Conservation (phyloP, 2,113 vertebrate species). For the Falco punctatus region DNA sequence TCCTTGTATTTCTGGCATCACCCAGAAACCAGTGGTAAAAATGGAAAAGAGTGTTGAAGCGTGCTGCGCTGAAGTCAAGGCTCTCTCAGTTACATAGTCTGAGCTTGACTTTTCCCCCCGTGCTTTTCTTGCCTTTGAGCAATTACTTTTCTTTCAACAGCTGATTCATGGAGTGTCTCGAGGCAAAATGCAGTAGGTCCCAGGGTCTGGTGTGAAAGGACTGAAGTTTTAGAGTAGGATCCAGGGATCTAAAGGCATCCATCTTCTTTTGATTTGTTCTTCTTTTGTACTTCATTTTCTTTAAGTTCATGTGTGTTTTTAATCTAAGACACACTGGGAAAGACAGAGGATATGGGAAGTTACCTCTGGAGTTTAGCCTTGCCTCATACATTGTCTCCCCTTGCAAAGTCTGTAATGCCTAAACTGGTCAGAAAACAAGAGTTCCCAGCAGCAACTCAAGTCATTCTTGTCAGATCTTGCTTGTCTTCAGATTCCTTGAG, state of each 20-base stretch:
- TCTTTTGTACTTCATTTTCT: not conserved
- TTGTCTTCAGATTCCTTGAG: not conserved
- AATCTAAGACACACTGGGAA: not conserved
- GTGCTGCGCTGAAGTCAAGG: not conserved
- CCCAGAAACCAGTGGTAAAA: not conserved
- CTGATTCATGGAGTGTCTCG: not conserved
- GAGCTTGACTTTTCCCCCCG: not conserved
- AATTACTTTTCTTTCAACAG: not conserved
- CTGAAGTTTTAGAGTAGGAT: not conserved
- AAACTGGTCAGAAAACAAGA: not conserved
- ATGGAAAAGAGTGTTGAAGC: not conserved
- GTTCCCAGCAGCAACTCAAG: not conserved
- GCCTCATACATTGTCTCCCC: not conserved
- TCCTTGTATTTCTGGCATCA: not conserved
- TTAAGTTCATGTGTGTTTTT: not conserved
- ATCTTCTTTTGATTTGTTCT: not conserved
- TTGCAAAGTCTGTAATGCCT: not conserved
- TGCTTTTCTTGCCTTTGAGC: not conserved
- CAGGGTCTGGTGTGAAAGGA: not conserved
- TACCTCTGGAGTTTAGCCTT: not conserved
- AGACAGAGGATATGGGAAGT: not conserved
- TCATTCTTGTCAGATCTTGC: not conserved
- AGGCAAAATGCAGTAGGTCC: not conserved
- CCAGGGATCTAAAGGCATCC: not conserved
- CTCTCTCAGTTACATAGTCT: not conserved